Conservation (phyloP, 2,888 invertebrate genomes). For the Tachina grossa region DNA sequence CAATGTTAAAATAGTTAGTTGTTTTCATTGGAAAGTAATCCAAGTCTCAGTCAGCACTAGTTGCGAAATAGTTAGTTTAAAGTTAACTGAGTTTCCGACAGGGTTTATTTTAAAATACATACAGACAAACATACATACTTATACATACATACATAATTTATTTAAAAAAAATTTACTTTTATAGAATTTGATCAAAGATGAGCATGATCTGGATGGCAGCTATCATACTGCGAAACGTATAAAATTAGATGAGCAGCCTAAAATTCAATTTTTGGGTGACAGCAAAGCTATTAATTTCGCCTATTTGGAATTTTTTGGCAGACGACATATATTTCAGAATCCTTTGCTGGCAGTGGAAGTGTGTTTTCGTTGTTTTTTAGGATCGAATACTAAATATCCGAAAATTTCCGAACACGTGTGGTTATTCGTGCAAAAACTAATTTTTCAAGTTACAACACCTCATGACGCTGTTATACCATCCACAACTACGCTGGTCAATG, state of each 20-base stretch:
- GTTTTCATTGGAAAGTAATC: no score
- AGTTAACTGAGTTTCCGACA: no score
- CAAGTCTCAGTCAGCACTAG: no score
- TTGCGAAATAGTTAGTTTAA: no score
- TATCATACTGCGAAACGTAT: constrained; percentile 23
- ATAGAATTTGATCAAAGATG: constrained; percentile 15
- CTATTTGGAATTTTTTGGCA: constrained; percentile 34
- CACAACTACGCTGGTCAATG: constrained; percentile 48
- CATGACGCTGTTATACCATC: constrained; percentile 44
- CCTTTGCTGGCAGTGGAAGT: constrained; percentile 45
- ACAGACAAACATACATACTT: neutral
- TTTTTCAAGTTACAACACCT: constrained; percentile 43
- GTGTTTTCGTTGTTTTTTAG: constrained; percentile 48
- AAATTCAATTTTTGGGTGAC: constrained; percentile 34
- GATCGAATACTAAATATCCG: constrained; percentile 46
- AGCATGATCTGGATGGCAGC: constrained; percentile 4
- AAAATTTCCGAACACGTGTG: constrained; percentile 48
- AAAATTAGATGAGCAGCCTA: constrained; percentile 37
- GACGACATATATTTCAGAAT: constrained; percentile 38
- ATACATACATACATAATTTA: constrained; percentile 1
- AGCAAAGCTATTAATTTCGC: constrained; percentile 11
- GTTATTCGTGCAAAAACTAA: constrained; percentile 48
- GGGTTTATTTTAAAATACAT: no score
- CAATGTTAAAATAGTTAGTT: no score
- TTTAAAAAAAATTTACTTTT: neutral